Percentiles rank a stretch among this genome's conserved stretches.
Evolutionary conservation across 2,113 vertebrate species (phyloP).

Genomic region (Falco punctatus): DNA sequence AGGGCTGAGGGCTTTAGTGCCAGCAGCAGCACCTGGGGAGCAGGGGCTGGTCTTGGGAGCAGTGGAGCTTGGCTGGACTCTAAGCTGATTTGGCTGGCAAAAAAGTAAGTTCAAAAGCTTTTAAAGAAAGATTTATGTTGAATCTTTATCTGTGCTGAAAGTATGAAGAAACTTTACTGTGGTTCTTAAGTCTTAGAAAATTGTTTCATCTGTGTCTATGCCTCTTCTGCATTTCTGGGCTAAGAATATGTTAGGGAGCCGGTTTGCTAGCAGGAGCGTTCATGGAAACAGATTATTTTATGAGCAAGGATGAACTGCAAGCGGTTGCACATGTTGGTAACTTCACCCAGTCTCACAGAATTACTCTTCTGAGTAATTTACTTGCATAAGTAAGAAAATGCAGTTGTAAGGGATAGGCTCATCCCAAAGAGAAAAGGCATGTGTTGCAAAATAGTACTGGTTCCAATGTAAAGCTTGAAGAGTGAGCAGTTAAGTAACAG

Average conservation of each 20-base stretch:
- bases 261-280: not conserved
- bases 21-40: not conserved
- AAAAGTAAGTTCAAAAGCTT: not conserved
- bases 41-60: fast-evolving
- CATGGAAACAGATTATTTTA: fast-evolving
- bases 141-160: not conserved
- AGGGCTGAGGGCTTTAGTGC: not conserved
- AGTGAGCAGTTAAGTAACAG: not conserved
- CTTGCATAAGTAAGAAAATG: not conserved
- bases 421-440: not conserved
- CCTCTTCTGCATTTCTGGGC: too few species aligned
- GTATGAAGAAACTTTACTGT: not conserved
- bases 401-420: not conserved
- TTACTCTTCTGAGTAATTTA: not conserved
- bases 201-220: fast-evolving
- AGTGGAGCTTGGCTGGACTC: not conserved
- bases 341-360: too few species aligned
- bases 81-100: too few species aligned
- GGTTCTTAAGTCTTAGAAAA: not conserved
- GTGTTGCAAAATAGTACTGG: fast-evolving
- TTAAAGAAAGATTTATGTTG: not conserved
- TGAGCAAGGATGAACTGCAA: not conserved
- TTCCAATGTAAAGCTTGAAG: not conserved
- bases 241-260: fast-evolving
- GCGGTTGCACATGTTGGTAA: fast-evolving